Base-by-base conservation (phyloP, 2,797 vertebrate genomes). In the Salarias fasciatus region DNA sequence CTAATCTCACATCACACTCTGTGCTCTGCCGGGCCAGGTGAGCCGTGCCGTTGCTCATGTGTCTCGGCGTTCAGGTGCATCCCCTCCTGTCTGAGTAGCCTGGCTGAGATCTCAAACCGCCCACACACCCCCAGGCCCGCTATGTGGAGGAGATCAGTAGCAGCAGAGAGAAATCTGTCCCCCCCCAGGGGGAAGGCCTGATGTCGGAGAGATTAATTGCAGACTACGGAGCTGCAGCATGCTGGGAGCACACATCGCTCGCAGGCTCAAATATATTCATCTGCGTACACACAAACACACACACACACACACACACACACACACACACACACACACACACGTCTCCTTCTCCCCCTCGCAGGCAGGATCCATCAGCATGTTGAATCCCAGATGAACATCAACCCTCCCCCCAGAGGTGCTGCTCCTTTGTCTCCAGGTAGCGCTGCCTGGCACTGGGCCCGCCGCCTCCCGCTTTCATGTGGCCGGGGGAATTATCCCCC, bases 161-260 rank as follows among this genome's bases (percentile, higher is more conserved):
- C 81, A 84, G 76, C 82, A 75, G 66, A 72, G 80, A 84, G 75
- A 75, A 71, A 88, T 77, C 69, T 75, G 82, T 72, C 78, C 72
- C 52, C 37, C 49, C 80, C 75, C 62, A n/a, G 63, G 79, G 89
- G 86, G 77, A 72, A 81, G 83, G 82, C 86, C 82, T 75, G 62
- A 88, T 90, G 88, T 84, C 84, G 83, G 91, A 90, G 88, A 89
- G 77, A 94, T 92, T 94, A 94, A 93, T 94, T 93, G 91, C 86
- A 93, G 89, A 89, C 83, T 85, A 75, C 74, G 84, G 76, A 77
- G 83, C 76, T 82, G 81, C 87, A 80, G 82, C 82, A 75, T 77
- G 77, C 82, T 86, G 89, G 79, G 87, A 91, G 89, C 75, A 69
- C 88, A 88, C 85, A 86, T 65, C 45, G 84, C 86, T 88, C 2